Evolutionary conservation across 1,140 invertebrate species (phyloP).

Genomic region (Dicyema japonicum): DNA sequence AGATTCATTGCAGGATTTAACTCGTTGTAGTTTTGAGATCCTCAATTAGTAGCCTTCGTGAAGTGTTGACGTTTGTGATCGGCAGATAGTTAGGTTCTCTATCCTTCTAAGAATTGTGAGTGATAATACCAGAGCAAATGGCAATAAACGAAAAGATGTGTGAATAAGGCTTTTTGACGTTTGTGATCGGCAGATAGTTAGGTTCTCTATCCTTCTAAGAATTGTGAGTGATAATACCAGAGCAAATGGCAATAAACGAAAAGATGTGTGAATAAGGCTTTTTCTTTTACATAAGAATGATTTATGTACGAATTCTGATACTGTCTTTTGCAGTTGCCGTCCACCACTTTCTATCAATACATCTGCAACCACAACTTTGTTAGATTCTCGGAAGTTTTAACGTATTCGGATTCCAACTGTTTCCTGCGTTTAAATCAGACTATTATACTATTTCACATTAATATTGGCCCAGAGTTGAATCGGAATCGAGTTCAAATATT

Average conservation of each 20-base stretch:
- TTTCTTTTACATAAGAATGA: background rate
- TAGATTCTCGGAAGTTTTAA: conserved; percentile 39
- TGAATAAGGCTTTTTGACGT: no score
- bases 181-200: conserved; percentile 52
- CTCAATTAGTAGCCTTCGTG: conserved; percentile 48
- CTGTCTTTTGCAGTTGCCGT: conserved; percentile 59
- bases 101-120: conserved; percentile 31
- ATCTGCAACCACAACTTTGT: conserved; percentile 67
- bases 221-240: no score
- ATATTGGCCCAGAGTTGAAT: conserved; percentile 33
- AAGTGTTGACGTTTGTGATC: conserved; percentile 34
- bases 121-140: no score
- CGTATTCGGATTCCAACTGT: conserved; percentile 55
- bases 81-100: conserved; percentile 76
- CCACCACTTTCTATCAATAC: conserved; percentile 60
- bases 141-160: conserved; percentile 51
- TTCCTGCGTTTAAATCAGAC: conserved; percentile 62
- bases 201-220: conserved; percentile 50
- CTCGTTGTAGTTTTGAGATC: conserved; percentile 60
- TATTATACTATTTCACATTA: no score
- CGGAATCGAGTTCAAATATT: conserved; percentile 56
- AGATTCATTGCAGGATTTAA: conserved; percentile 75
- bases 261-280: conserved; percentile 36
- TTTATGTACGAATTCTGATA: conserved; percentile 22
- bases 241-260: conserved; percentile 67